Conservation (phyloP, 2,113 vertebrate genomes). For the Platysteira castanea region DNA sequence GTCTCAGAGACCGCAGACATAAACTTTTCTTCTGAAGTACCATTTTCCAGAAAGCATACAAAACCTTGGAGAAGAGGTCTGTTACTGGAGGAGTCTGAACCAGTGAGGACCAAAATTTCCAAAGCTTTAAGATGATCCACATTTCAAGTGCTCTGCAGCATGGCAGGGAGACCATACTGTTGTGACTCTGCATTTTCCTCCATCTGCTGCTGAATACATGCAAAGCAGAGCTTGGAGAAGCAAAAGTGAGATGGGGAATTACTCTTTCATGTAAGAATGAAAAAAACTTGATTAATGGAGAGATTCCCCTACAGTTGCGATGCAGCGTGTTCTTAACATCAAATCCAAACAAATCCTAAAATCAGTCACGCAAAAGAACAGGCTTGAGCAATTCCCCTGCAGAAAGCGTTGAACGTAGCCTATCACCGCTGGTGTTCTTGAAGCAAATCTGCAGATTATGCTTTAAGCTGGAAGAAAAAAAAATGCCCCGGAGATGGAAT, state of each 20-base stretch:
- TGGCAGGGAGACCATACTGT: slow-evolving; percentile 31
- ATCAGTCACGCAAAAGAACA: neutral
- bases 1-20: neutral
- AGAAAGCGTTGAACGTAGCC: neutral
- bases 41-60: neutral
- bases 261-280: neutral
- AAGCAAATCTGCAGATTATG: neutral
- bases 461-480: slow-evolving; percentile 13
- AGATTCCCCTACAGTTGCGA: neutral
- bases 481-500: slow-evolving; percentile 10
- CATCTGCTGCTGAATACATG: neutral
- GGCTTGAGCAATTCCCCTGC: neutral
- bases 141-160: neutral
- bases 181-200: slow-evolving; percentile 53
- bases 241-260: slow-evolving; percentile 31
- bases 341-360: neutral
- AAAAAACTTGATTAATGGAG: slow-evolving; percentile 8
- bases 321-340: accelerated
- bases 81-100: neutral
- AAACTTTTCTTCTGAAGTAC: neutral
- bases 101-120: neutral
- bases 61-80: neutral
- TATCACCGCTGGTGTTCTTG: neutral
- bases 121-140: neutral
- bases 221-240: slow-evolving; percentile 12